phyloP scores from a whole-genome alignment of 2,888 invertebrate genomes.

The Erebia ligea region DNA sequence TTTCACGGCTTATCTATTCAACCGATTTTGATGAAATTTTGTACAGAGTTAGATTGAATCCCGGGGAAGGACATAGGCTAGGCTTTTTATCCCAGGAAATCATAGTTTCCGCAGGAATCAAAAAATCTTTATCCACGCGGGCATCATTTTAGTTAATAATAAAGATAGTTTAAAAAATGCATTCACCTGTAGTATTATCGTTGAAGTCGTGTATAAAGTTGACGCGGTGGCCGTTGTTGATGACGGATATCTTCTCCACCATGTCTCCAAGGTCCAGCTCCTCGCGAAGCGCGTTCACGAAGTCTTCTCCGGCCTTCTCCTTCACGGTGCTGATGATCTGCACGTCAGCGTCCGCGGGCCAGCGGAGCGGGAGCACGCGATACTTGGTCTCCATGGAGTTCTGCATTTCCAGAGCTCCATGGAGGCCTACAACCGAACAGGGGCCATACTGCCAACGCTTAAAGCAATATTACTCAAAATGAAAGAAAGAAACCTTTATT shows the following conservation, averaged over 20 bases:
- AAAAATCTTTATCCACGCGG: too few relatives aligned
- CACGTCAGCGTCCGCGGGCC: conserved; percentile 44
- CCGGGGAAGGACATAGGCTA: too few relatives aligned
- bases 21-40: too few relatives aligned
- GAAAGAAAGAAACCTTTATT: too few relatives aligned
- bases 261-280: conserved; percentile 91
- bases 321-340: conserved; percentile 55
- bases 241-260: conserved; percentile 93
- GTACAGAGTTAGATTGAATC: too few relatives aligned
- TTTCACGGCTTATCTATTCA: too few relatives aligned
- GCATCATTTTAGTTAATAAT: too few relatives aligned
- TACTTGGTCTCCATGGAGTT: conserved; percentile 44
- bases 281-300: conserved; percentile 86
- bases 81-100: too few relatives aligned
- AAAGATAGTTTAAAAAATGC: background rate
- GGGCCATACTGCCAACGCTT: too few relatives aligned
- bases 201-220: conserved; percentile 97
- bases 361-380: conserved; percentile 52
- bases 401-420: background rate
- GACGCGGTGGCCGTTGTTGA: conserved; percentile 91
- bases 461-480: too few relatives aligned
- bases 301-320: conserved; percentile 49
- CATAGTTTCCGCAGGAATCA: too few relatives aligned
- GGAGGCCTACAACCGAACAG: too few relatives aligned
- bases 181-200: conserved; percentile 85